Conservation (phyloP, 2,888 invertebrate genomes). For the Drymonia ruficornis region DNA sequence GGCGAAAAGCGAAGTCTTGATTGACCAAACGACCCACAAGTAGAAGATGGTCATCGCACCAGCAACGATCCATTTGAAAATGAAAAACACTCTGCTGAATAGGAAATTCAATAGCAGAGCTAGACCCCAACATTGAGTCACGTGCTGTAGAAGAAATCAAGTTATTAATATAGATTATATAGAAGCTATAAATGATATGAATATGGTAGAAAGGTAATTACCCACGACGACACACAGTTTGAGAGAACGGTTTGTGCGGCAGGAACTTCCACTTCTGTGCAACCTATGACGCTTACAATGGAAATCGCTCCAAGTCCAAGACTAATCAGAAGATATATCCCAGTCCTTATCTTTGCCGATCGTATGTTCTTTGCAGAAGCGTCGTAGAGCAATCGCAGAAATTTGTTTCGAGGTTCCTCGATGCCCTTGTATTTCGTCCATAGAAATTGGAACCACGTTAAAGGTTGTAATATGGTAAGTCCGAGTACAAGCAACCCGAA, state of each 20-base stretch:
- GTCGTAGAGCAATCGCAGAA: slow-evolving; percentile 85
- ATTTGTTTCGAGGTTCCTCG: slow-evolving; percentile 81
- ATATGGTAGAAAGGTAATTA: slow-evolving; percentile 51
- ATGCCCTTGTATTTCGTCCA: slow-evolving; percentile 84
- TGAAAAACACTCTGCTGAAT: slow-evolving; percentile 93
- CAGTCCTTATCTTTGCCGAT: slow-evolving; percentile 86
- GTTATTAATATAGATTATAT: slow-evolving; percentile 3
- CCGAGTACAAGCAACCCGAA: slow-evolving; percentile 49
- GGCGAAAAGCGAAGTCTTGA: slow-evolving; percentile 83
- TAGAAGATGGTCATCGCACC: slow-evolving; percentile 87
- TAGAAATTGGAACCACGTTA: slow-evolving; percentile 91
- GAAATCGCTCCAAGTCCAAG: slow-evolving; percentile 86
- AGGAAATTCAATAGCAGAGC: slow-evolving; percentile 90
- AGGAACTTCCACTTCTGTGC: slow-evolving; percentile 55
- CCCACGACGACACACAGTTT: slow-evolving; percentile 81
- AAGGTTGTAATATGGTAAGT: slow-evolving; percentile 84
- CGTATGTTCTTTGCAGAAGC: slow-evolving; percentile 86
- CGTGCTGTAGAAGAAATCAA: slow-evolving; percentile 84
- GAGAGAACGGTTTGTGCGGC: slow-evolving; percentile 57
- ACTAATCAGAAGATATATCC: slow-evolving; percentile 88
- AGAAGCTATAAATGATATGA: slow-evolving; percentile 3
- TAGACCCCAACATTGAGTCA: slow-evolving; percentile 88
- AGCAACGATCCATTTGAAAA: slow-evolving; percentile 91
- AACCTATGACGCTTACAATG: slow-evolving; percentile 86
- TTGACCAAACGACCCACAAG: slow-evolving; percentile 87